Conservation (phyloP, 2,113 vertebrate species). For the Albula goreensis region DNA sequence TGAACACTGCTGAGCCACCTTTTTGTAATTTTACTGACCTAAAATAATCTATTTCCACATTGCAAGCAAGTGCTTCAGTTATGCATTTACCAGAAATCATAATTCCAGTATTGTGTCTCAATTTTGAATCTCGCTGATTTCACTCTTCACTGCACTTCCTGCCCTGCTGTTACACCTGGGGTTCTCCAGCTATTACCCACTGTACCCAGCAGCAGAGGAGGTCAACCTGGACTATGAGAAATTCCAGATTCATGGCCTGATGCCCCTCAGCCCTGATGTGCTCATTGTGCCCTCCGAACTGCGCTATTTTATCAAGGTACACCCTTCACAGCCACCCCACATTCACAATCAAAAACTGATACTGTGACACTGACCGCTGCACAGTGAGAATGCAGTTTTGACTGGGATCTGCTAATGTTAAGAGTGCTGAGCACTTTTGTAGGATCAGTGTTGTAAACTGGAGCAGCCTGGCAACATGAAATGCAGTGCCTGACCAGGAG, state of each 20-base stretch:
- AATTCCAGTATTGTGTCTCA: background rate
- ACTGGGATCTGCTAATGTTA: background rate
- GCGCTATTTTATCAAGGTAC: constrained; percentile 88
- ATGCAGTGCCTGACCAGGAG: background rate
- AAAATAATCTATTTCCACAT: background rate
- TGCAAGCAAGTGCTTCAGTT: background rate
- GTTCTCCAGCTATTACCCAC: constrained; percentile 80
- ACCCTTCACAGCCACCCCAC: background rate
- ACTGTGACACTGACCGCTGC: background rate
- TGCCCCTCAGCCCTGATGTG: constrained; percentile 79
- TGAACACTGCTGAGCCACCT: background rate
- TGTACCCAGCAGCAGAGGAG: constrained; percentile 87
- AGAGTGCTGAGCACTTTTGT: background rate
- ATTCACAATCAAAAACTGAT: background rate
- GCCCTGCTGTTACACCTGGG: background rate
- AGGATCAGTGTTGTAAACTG: background rate
- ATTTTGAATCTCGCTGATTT: background rate
- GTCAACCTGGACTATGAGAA: constrained; percentile 83
- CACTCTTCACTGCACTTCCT: background rate
- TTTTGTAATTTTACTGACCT: background rate
- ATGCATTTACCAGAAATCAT: background rate
- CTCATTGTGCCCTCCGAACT: constrained; percentile 85
- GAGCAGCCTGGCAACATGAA: background rate
- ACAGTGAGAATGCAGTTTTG: background rate
- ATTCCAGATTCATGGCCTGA: constrained; percentile 66